A percentile compares a stretch with the other conserved stretches of the same genome.
phyloP scores from a whole-genome alignment of 2,888 invertebrate species.

The Branchinecta sandiegonensis region DNA sequence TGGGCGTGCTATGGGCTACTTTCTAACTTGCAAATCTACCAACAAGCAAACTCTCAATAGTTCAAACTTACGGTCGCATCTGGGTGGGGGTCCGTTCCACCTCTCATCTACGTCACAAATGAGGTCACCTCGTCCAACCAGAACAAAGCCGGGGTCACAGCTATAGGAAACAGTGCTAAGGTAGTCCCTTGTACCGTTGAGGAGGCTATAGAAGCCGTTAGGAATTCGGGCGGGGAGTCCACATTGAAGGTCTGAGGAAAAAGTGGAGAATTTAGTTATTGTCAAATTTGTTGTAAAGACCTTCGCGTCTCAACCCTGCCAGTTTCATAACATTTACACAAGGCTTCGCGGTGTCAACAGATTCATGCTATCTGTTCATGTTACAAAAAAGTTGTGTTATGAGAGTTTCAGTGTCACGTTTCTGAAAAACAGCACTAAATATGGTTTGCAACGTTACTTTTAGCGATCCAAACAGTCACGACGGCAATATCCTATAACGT shows the following conservation, averaged over 20 bases:
- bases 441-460: too few relatives aligned
- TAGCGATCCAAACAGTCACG: too few relatives aligned
- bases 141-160: conserved; percentile 67
- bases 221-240: conserved; percentile 72
- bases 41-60: too few relatives aligned
- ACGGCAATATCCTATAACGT: too few relatives aligned
- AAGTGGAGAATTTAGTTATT: conserved; percentile 18
- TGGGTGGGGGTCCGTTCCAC: conserved; percentile 69
- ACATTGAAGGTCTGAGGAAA: conserved; percentile 60
- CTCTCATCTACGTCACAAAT: conserved; percentile 82
- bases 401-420: too few relatives aligned
- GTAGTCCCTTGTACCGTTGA: conserved; percentile 76
- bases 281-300: not conserved
- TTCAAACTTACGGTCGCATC: conserved; percentile 54
- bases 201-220: conserved; percentile 61
- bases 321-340: too few relatives aligned
- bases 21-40: too few relatives aligned
- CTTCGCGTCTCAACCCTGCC: too few relatives aligned
- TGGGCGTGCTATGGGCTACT: conserved; percentile 43
- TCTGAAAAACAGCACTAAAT: not conserved
- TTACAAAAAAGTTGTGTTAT: too few relatives aligned
- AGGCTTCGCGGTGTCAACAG: not conserved
- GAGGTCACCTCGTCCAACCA: conserved; percentile 62
- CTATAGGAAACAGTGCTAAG: conserved; percentile 68
- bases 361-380: not conserved